phyloP scores from a whole-genome alignment of 2,113 vertebrate genomes.

The Zosterops hypoxanthus region DNA sequence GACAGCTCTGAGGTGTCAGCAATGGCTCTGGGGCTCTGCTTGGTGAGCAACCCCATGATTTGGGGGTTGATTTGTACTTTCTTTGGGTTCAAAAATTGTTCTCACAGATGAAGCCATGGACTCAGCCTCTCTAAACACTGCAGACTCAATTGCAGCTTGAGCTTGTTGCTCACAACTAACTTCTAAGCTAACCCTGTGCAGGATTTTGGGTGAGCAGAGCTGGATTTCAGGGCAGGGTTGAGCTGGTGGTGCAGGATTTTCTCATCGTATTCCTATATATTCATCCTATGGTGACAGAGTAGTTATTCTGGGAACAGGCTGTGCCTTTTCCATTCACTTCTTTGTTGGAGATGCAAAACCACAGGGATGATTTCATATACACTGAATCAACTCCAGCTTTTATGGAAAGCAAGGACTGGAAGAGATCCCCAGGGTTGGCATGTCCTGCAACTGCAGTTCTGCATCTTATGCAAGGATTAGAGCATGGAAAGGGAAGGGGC shows the following conservation, averaged over 20 bases:
- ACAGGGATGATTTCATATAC: background rate
- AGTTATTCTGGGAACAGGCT: constrained; percentile 29
- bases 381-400: background rate
- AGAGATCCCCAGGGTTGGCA: background rate
- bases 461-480: background rate
- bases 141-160: background rate
- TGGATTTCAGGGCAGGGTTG: background rate
- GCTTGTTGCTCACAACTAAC: background rate
- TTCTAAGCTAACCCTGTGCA: background rate
- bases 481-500: background rate
- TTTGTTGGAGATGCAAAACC: background rate
- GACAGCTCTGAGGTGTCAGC: background rate
- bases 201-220: background rate
- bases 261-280: background rate
- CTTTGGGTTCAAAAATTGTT: background rate
- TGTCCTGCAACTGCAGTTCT: background rate
- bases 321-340: constrained; percentile 30
- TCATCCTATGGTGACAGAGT: background rate
- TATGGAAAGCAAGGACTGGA: background rate
- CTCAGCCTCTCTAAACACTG: background rate
- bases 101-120: background rate
- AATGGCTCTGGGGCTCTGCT: background rate
- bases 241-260: background rate
- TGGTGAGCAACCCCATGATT: background rate
- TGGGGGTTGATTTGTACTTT: background rate